Base-by-base conservation (phyloP, 2,113 vertebrate species). In the Acanthochromis polyacanthus region DNA sequence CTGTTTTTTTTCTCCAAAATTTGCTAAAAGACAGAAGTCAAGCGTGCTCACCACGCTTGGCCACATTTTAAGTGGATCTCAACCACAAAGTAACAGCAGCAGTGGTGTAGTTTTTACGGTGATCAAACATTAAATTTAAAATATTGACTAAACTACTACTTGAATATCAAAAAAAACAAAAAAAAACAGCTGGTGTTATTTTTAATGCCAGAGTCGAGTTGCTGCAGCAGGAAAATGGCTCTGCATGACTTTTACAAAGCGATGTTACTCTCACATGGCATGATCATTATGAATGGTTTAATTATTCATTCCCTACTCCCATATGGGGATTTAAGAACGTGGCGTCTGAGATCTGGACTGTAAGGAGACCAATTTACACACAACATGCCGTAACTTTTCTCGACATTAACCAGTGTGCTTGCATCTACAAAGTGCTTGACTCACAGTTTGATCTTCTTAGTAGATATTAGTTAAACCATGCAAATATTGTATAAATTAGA, bases 251-350 rank as follows among this genome's bases (percentile, higher is more conserved):
- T 85, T 80, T 71, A 75, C 74, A 83, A 88, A 86, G 60, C 70
- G 43, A n/a, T 48, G 82, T 79, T 67, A 52, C 55, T 81, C 55
- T 80, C 72, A 32, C 51, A 52, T 65, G 50, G 15, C 40, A 6
- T 71, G 55, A 83, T 85, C 74, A 85, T 88, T 81, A 75, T 75
- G 55, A 85, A 81, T 28, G 61, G 20, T 76, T 85, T 63, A 89
- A 93, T 92, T 88, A 91, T 87, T 91, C 40, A 88, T 88, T 59
- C 11, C n/a, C 53, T 32, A 22, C 51, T 80, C 81, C 64, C 83
- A 32, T 72, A 66, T 82, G 85, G 78, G 85, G 64, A 45, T 78
- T 84, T 80, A 70, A 72, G 52, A 78, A 74, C 61, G 46, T 45
- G 58, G 58, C 70, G n/a, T 64, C 78, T 72, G 51, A 74, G 55